Conservation (phyloP, 2,113 vertebrate species). For the Nesoenas mayeri region DNA sequence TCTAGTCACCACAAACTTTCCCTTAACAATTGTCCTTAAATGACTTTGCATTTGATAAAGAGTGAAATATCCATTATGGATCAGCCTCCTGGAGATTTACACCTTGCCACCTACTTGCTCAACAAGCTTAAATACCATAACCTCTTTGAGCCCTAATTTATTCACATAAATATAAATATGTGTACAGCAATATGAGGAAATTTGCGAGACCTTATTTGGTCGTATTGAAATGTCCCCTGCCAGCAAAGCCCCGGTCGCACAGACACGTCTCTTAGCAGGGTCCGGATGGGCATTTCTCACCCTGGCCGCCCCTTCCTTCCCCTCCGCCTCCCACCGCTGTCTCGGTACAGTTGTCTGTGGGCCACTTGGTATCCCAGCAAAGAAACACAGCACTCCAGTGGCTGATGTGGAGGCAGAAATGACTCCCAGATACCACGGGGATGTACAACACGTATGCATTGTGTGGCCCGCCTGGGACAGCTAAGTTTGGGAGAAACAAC, state of each 20-base stretch:
- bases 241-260: neutral
- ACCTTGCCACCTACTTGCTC: neutral
- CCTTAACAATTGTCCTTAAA: neutral
- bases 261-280: neutral
- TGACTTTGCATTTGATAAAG: neutral
- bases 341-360: neutral
- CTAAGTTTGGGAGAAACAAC: neutral
- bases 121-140: neutral
- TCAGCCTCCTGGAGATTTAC: neutral
- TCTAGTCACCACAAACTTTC: neutral
- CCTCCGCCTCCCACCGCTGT: neutral
- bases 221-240: neutral
- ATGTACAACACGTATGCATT: neutral
- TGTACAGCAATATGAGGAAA: neutral
- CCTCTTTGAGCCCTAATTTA: neutral
- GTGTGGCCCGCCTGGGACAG: neutral
- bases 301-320: neutral
- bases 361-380: neutral
- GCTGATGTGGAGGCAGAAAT: neutral
- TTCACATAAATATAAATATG: neutral
- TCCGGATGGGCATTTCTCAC: neutral
- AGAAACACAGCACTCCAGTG: neutral
- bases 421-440: neutral
- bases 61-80: fast-evolving
- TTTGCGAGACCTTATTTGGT: neutral